Base-by-base conservation (phyloP, 2,113 vertebrate species). In the Stomatorhinus ivindoensis region DNA sequence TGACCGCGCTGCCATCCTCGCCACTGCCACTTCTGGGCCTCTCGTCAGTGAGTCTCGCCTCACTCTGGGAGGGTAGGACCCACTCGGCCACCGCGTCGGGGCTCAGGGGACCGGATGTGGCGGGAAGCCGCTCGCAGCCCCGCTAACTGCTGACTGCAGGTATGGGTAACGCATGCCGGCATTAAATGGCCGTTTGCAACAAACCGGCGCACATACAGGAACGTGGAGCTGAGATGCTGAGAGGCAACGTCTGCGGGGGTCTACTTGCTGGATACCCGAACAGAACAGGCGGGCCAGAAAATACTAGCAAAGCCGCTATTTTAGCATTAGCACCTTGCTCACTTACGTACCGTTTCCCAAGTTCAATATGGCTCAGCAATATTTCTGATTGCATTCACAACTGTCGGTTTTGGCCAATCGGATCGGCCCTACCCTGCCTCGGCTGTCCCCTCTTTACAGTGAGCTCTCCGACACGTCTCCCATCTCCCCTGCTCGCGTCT, bases 321-420 rank as follows among this genome's bases (percentile, higher is more conserved):
- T 87, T 61, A 61, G 15, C 35, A 13, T 58, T 87, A 65, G 35
- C 19, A 21, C 39, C 24, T 51, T 7, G 48, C 85, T 24, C 27
- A 10, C 84, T 58, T 42, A 58, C 39, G 50, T 58, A 35, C 86
- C 21, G 3, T 5, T 58, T 42, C 3, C 17, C 13, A 19, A 1
- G 86, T 35, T 42, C 31, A 17, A 8, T 87, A 65, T 15, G 55
- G 19, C 65, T 69, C 69, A n/a, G 85, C 13, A 19, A 44, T 6
- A n/a, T n/a, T n/a, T n/a, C n/a, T n/a, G n/a, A n/a, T n/a, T n/a
- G n/a, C n/a, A n/a, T n/a, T n/a, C 83, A 50, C 84, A 46, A 86
- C 48, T 13, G 9, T 90, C 89, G 76, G 89, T 91, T 48, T 90
- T 87, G 55, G 86, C 83, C 80, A 89, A 90, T 89, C 35, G 86